Conservation (phyloP, 1,140 invertebrate genomes). For the Mya arenaria region DNA sequence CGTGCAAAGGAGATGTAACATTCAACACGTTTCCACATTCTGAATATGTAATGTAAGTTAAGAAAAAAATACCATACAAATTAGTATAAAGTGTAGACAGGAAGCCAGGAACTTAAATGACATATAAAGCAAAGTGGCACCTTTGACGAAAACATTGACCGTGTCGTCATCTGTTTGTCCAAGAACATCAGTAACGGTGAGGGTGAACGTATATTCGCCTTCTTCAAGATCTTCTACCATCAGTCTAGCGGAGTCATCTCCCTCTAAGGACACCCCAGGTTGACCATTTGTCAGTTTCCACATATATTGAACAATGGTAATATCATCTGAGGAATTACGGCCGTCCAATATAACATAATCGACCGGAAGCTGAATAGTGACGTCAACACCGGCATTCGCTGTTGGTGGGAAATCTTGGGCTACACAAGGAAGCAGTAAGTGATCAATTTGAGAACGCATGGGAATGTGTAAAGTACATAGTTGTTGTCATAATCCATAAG, state of each 20-base stretch:
- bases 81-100: no score
- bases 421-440: no score
- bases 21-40: no score
- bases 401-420: slow-evolving; percentile 35
- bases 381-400: slow-evolving; percentile 40
- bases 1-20: no score
- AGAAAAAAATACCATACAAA: no score
- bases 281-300: neutral
- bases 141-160: slow-evolving; percentile 7
- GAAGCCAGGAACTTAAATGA: no score
- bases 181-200: slow-evolving; percentile 4
- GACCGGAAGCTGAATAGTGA: slow-evolving; percentile 11
- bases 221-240: neutral
- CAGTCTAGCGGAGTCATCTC: neutral
- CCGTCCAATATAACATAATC: slow-evolving; percentile 11
- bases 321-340: slow-evolving; percentile 18
- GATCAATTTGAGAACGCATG: no score
- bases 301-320: neutral
- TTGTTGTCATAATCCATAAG: no score
- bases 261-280: neutral
- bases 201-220: slow-evolving; percentile 4
- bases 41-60: no score
- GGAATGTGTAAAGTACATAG: no score
- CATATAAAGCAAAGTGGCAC: no score
- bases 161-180: slow-evolving; percentile 7